Percentiles rank a stretch among this genome's conserved stretches.
phyloP scores from a whole-genome alignment of 2,888 invertebrate species.

The Yponomeuta malinellus region DNA sequence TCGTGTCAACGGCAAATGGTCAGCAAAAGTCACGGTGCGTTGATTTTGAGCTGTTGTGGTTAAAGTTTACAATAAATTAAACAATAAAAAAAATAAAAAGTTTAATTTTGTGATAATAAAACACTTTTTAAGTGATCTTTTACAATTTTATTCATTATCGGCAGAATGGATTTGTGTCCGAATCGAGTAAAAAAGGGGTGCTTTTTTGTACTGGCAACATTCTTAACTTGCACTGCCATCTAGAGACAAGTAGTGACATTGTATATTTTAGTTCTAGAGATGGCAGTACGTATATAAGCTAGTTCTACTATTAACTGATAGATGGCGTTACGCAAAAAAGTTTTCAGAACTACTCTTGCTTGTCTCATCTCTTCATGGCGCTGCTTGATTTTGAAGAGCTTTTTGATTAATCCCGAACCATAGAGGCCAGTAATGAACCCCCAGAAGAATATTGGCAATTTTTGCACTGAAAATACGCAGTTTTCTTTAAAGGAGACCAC shows the following conservation, averaged over 20 bases:
- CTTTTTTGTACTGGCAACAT: background rate
- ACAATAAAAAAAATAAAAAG: background rate
- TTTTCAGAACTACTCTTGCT: background rate
- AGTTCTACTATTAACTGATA: background rate
- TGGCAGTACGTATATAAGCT: background rate
- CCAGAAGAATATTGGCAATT: no score
- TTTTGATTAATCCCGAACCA: no score
- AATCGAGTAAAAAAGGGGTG: background rate
- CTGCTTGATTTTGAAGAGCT: no score
- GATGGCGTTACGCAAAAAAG: background rate
- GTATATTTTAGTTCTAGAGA: background rate
- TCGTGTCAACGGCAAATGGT: constrained; percentile 6
- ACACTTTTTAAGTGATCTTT: no score
- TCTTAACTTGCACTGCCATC: background rate
- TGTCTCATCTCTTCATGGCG: background rate
- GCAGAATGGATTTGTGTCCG: no score
- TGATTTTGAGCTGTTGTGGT: background rate
- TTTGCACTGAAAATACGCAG: no score
- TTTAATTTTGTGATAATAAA: background rate
- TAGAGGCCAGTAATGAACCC: no score
- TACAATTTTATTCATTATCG: no score
- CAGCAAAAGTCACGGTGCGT: background rate
- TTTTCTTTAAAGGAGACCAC: no score
- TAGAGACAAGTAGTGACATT: background rate
- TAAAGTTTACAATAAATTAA: background rate